Conservation (phyloP, 2,797 vertebrate species). For the Eurystomus glaucurus region DNA sequence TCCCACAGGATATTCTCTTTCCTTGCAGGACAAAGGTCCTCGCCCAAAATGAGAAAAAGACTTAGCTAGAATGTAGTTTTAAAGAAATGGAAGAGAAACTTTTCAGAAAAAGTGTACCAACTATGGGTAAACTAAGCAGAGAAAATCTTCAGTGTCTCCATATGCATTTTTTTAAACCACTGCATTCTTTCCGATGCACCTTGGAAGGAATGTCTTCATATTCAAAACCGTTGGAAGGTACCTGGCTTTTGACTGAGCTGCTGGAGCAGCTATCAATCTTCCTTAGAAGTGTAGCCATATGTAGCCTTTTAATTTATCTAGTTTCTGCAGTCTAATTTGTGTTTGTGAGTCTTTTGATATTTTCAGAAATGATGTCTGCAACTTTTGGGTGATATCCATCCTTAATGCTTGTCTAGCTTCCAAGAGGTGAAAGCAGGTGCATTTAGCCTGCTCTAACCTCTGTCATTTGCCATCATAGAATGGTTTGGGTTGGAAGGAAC, state of each 20-base stretch:
- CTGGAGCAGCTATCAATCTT: accelerated
- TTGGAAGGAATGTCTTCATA: background rate
- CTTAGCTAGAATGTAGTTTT: background rate
- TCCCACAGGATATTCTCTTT: background rate
- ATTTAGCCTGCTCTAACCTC: background rate
- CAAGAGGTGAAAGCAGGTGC: background rate
- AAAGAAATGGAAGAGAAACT: background rate
- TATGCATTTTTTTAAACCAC: background rate
- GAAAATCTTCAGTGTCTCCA: background rate
- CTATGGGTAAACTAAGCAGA: background rate
- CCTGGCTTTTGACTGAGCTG: background rate
- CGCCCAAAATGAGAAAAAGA: background rate
- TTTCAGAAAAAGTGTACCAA: background rate
- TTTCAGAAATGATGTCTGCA: background rate
- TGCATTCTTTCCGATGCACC: background rate
- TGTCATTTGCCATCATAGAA: background rate
- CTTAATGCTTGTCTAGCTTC: background rate
- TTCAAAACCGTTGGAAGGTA: background rate
- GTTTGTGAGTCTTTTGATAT: background rate
- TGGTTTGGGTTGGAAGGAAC: too few species aligned
- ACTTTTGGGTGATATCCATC: background rate
- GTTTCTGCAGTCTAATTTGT: background rate
- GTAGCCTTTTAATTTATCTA: background rate
- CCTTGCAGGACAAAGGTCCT: background rate
- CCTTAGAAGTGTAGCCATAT: background rate